These are phyloP conservation scores for Drosophila nigritarsus DNA, from an alignment of 2,888 invertebrate genomes.

Conservation along the genomic window DNA sequence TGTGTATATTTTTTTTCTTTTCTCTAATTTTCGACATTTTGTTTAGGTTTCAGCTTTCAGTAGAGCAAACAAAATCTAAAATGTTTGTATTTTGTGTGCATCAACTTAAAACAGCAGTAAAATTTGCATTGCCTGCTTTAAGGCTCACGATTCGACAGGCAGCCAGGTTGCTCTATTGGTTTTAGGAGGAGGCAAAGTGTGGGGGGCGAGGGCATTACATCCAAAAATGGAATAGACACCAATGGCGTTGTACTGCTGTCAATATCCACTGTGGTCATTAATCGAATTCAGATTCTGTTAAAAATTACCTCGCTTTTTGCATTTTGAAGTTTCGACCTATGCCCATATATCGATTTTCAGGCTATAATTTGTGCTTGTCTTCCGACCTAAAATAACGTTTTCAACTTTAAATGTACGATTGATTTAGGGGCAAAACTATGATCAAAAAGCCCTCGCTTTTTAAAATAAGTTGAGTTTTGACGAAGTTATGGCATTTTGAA, in stretches of 20 bases:
- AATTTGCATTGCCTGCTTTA: constrained; percentile 27
- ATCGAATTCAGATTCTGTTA: constrained; percentile 18
- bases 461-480: too few relatives aligned
- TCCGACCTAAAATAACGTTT: too few relatives aligned
- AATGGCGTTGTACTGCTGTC: neutral
- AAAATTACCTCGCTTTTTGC: neutral
- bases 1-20: constrained; percentile 33
- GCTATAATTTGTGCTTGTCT: neutral
- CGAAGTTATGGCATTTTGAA: too few relatives aligned
- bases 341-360: too few relatives aligned
- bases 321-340: too few relatives aligned
- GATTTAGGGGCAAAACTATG: too few relatives aligned
- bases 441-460: too few relatives aligned
- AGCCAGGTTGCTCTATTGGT: constrained; percentile 28
- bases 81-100: constrained; percentile 36
- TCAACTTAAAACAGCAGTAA: constrained; percentile 13
- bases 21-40: constrained; percentile 49
- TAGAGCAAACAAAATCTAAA: constrained; percentile 40
- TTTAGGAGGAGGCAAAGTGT: neutral
- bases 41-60: constrained; percentile 63
- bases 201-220: neutral
- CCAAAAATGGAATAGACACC: constrained; percentile 7
- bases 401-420: too few relatives aligned
- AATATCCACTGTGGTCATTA: constrained; percentile 18
- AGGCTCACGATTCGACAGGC: constrained; percentile 1